Evolutionary conservation across 2,888 invertebrate genomes (phyloP).

Genomic region (Aporophyla lueneburgensis): DNA sequence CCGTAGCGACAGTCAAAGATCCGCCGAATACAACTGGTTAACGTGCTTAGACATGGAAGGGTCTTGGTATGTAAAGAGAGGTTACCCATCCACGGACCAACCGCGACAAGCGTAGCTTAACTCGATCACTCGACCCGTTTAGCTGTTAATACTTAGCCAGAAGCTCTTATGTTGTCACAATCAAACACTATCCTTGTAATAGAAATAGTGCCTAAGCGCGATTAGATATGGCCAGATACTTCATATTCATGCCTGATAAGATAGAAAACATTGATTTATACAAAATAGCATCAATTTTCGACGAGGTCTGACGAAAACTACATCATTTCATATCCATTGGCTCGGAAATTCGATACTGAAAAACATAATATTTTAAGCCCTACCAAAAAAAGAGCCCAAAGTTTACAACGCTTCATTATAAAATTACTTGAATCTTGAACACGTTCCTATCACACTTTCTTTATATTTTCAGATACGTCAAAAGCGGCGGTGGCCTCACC

Average conservation of each 20-base stretch:
- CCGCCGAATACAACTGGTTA: too few relatives aligned
- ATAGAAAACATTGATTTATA: not conserved
- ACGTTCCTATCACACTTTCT: not conserved
- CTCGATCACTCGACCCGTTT: too few relatives aligned
- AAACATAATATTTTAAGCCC: not conserved
- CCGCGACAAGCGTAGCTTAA: too few relatives aligned
- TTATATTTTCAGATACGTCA: conserved; percentile 87
- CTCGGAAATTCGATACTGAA: not conserved
- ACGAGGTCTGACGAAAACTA: not conserved
- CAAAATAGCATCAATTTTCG: not conserved
- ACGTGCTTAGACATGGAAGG: too few relatives aligned
- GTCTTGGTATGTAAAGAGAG: too few relatives aligned
- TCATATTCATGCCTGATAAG: not conserved
- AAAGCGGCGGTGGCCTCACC: conserved; percentile 89
- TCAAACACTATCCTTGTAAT: not conserved
- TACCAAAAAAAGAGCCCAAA: not conserved
- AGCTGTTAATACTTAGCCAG: too few relatives aligned
- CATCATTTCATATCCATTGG: not conserved
- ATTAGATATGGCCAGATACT: not conserved
- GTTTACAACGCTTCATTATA: not conserved
- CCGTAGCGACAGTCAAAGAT: too few relatives aligned
- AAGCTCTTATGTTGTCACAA: conserved; percentile 59
- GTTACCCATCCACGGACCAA: too few relatives aligned
- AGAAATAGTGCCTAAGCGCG: not conserved
- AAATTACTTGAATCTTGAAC: not conserved